Evolutionary conservation across 2,113 vertebrate genomes (phyloP), one percentile per base, ranked within the genome.

Genomic region (Phyllostomus discolor): DNA sequence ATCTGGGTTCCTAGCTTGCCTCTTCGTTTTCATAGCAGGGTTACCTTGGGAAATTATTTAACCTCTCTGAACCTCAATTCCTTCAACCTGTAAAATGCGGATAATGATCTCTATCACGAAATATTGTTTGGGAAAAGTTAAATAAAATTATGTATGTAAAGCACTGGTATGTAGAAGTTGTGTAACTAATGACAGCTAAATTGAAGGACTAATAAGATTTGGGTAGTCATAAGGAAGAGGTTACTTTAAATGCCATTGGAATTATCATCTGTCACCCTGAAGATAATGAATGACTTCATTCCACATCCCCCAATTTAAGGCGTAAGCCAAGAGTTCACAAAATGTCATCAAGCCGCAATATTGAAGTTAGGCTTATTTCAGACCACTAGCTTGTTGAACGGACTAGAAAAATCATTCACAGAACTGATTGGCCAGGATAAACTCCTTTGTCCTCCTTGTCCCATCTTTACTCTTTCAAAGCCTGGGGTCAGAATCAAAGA

Each of bases 61-160:
- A 70, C 10, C 16, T 66, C 38, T 66, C 57, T 94, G 79, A 86
- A 35, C 16, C 43, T 91, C 69, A 79, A 8, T 86, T 82, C 26
- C 62, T 86, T 91, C 78, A 91, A 93, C 35, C 64, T 46, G 17
- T 89, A 79, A 95, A 69, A 79, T 43, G 31, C 54, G 94, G 38
- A 15, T 46, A 33, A 89, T 90, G 35, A 79, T 83, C 50, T 86
- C 75, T 84, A 93, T 84, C 19, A 76, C 38, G 38, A 85, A 54
- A 43, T 90, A 89, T 73, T 91, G 33, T n/a, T 67, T 41, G 54
- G 67, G 33, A 57, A 75, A 81, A 80, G 66, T 54, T 54, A 78
- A 93, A 80, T 93, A 52, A 93, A 95, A 73, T 88, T 91, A 38
- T 7, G 8, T 59, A 86, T 35, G 1, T 66, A 93, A 93, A 94